phyloP scores from a whole-genome alignment of 1,140 invertebrate genomes.

The Aphis gossypii region DNA sequence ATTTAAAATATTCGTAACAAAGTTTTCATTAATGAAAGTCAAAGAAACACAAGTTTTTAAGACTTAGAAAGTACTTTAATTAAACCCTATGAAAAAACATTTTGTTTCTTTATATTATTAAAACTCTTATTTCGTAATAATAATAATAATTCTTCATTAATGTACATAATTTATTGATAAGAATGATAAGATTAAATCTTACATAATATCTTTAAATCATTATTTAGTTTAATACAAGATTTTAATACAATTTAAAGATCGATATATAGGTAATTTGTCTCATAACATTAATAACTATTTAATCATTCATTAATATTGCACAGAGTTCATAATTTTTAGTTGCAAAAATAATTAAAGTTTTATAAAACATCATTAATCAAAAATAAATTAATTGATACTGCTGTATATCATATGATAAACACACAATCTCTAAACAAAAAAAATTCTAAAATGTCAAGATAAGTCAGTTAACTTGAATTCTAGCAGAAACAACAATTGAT shows the following conservation, averaged over 20 bases:
- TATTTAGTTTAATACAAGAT: background rate
- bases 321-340: background rate
- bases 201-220: background rate
- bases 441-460: background rate
- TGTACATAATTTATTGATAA: background rate
- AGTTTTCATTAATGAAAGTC: background rate
- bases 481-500: background rate
- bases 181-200: background rate
- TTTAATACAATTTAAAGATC: background rate
- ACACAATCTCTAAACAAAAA: background rate
- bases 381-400: background rate
- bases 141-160: background rate
- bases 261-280: background rate
- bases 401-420: background rate
- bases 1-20: background rate
- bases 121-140: background rate
- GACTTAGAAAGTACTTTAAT: slow-evolving; percentile 9
- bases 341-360: background rate
- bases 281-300: background rate
- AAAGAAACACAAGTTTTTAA: background rate
- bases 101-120: slow-evolving; percentile 14
- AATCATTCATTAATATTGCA: background rate
- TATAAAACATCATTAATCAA: background rate
- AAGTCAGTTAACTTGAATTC: background rate
- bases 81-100: background rate